These are phyloP conservation scores for Melanchra persicariae DNA, from an alignment of 2,888 invertebrate species.

Conservation along the genomic window DNA sequence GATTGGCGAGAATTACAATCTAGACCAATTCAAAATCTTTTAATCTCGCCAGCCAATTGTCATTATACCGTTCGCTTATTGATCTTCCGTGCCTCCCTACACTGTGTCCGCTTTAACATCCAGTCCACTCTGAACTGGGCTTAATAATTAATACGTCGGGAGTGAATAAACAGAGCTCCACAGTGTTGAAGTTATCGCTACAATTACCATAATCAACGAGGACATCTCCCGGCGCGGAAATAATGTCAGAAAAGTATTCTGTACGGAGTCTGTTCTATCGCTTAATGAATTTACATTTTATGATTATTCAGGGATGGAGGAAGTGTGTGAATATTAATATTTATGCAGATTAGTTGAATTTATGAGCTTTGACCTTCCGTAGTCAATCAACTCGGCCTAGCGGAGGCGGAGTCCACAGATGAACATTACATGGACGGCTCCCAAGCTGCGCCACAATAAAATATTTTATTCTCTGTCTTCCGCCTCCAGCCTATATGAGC, in stretches of 20 bases:
- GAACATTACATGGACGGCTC: background rate
- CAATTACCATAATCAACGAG: constrained; percentile 56
- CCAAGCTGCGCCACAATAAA: too few species aligned
- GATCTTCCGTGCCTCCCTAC: background rate
- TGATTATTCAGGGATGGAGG: constrained; percentile 31
- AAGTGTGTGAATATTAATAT: constrained; percentile 41
- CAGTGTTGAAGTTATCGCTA: constrained; percentile 46
- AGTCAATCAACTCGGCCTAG: background rate
- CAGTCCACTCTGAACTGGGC: constrained; percentile 40
- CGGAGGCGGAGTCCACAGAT: background rate
- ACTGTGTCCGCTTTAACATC: constrained; percentile 10
- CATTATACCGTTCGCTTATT: too few species aligned
- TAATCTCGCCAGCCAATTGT: too few species aligned
- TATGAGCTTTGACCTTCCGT: constrained; percentile 5
- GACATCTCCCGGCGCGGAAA: constrained; percentile 23
- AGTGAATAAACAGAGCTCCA: constrained; percentile 48
- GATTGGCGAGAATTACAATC: too few species aligned
- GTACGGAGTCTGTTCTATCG: constrained; percentile 15
- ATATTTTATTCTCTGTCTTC: too few species aligned
- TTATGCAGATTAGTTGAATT: constrained; percentile 22
- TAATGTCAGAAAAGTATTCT: constrained; percentile 42
- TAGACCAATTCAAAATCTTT: too few species aligned
- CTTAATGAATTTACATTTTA: constrained; percentile 45
- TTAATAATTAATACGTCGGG: constrained; percentile 56
- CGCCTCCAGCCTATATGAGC: background rate